Evolutionary conservation across 2,113 vertebrate genomes (phyloP).

Genomic region (Oplegnathus fasciatus): DNA sequence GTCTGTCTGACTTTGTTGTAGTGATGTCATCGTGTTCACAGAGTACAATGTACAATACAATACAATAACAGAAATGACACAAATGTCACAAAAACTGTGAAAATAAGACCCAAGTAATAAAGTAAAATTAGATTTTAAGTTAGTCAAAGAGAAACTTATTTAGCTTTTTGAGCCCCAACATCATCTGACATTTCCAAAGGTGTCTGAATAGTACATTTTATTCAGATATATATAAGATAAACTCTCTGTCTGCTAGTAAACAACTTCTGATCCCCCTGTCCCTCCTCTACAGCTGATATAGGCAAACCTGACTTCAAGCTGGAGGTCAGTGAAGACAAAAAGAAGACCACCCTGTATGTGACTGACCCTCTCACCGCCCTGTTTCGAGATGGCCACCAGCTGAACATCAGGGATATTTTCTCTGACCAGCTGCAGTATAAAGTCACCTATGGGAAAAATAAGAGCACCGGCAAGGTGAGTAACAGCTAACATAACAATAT

Average conservation of each 20-base stretch:
- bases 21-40: no score
- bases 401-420: conserved; percentile 89
- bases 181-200: neutral
- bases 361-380: conserved; percentile 84
- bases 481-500: rapidly evolving
- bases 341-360: conserved; percentile 83
- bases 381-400: conserved; percentile 68
- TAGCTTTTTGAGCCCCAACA: no score
- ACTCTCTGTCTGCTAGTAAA: neutral
- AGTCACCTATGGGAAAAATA: conserved; percentile 88
- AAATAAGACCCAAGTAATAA: neutral
- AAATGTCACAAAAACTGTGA: neutral
- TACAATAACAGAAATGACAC: no score
- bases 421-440: conserved; percentile 85
- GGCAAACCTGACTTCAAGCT: conserved; percentile 85
- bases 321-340: conserved; percentile 70
- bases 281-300: conserved; percentile 85
- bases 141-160: neutral
- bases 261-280: neutral
- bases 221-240: neutral
- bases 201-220: neutral
- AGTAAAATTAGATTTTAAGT: neutral
- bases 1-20: no score
- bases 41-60: no score
- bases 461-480: conserved; percentile 91